Conservation (phyloP, 2,888 invertebrate genomes). For the Trisateles emortualis region DNA sequence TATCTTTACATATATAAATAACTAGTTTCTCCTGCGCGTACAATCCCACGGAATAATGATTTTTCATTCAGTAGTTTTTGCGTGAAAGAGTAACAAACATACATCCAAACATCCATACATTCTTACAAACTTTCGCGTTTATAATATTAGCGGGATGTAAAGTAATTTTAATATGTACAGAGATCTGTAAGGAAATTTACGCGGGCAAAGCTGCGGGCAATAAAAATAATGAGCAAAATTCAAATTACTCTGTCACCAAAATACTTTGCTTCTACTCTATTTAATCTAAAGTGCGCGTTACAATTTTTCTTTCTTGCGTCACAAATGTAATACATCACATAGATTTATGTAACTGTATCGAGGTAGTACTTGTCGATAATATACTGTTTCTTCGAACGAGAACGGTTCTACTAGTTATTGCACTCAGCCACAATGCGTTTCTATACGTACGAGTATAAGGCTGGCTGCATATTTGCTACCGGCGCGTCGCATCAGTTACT, state of each 20-base stretch:
- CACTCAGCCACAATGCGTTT: constrained; percentile 42
- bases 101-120: too few relatives aligned
- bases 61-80: too few relatives aligned
- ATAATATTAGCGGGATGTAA: too few relatives aligned
- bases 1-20: too few relatives aligned
- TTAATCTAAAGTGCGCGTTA: not conserved
- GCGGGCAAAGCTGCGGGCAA: too few relatives aligned
- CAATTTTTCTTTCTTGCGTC: not conserved
- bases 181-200: too few relatives aligned
- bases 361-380: constrained; percentile 59
- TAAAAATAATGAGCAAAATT: not conserved
- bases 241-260: not conserved
- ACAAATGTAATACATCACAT: constrained; percentile 22
- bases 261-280: not conserved
- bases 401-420: constrained; percentile 45
- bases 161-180: too few relatives aligned
- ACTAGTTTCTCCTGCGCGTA: too few relatives aligned
- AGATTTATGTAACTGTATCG: constrained; percentile 61
- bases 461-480: not conserved
- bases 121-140: too few relatives aligned
- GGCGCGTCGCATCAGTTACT: not conserved
- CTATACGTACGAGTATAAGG: constrained; percentile 14
- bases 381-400: constrained; percentile 41
- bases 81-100: too few relatives aligned
- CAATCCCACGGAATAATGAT: too few relatives aligned